Percentiles rank a stretch among this genome's conserved stretches.
Evolutionary conservation across 2,888 invertebrate species (phyloP).

Genomic region (Acrobasis repandana): DNA sequence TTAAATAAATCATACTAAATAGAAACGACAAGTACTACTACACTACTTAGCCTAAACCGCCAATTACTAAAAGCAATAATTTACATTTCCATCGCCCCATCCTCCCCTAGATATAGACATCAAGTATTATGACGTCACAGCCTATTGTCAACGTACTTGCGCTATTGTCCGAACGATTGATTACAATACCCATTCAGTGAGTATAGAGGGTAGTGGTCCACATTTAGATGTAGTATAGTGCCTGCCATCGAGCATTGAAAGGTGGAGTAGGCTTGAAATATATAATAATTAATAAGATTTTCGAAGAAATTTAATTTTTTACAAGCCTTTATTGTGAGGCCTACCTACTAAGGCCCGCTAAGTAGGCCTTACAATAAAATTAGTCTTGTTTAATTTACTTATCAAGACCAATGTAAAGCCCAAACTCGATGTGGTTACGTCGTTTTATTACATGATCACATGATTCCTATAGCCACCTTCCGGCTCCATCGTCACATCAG

Average conservation of each 20-base stretch:
- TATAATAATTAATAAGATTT: too few species aligned
- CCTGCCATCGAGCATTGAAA: background rate
- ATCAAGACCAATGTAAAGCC: too few species aligned
- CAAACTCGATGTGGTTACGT: too few species aligned
- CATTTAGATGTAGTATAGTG: constrained; percentile 3
- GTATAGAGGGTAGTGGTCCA: background rate
- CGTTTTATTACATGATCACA: too few species aligned
- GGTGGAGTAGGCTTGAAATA: background rate
- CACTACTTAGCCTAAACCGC: background rate
- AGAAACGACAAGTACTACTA: background rate
- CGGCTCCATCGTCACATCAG: too few species aligned
- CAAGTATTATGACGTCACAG: constrained; percentile 21
- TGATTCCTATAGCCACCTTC: too few species aligned
- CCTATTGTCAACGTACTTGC: constrained; percentile 14
- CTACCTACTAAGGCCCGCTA: too few species aligned
- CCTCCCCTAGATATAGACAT: constrained; percentile 16
- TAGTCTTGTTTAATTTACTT: too few species aligned
- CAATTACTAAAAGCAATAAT: background rate
- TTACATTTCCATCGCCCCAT: constrained; percentile 4
- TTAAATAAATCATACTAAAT: background rate
- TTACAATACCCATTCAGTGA: constrained; percentile 20
- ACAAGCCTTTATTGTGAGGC: too few species aligned
- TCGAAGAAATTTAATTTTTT: too few species aligned
- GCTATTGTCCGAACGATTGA: constrained; percentile 19
- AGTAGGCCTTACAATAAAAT: too few species aligned